Percentiles rank a stretch among this genome's conserved stretches.
Conservation (phyloP, 2,888 invertebrate genomes). For the Matsumyia berberina region DNA sequence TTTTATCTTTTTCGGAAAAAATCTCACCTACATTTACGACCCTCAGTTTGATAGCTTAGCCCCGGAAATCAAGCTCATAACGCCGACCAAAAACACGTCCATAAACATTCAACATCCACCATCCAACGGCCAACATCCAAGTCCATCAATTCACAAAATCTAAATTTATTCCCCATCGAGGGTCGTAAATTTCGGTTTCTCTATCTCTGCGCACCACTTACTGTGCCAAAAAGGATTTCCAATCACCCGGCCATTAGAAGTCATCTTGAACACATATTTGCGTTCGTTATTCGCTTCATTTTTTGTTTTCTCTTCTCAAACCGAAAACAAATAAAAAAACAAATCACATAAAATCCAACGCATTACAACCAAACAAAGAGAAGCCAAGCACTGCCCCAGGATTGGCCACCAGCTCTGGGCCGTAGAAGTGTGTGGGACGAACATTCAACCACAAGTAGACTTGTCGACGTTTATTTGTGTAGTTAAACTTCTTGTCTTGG, state of each 20-base stretch:
- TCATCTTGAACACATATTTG: slow-evolving; percentile 60
- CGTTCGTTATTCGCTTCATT: slow-evolving; percentile 2
- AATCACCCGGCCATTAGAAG: slow-evolving; percentile 69
- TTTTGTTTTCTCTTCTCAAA: slow-evolving; percentile 18
- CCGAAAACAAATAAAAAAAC: slow-evolving; percentile 48
- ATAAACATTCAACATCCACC: slow-evolving; percentile 39
- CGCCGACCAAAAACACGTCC: background rate
- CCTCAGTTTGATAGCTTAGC: background rate
- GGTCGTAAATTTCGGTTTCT: slow-evolving; percentile 31
- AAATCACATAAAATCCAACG: slow-evolving; percentile 63
- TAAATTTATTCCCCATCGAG: slow-evolving; percentile 38
- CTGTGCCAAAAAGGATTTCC: slow-evolving; percentile 70
- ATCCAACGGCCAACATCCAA: too few relatives aligned
- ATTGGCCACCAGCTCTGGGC: background rate
- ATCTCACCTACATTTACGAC: slow-evolving; percentile 38
- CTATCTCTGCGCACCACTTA: slow-evolving; percentile 61
- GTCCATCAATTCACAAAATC: slow-evolving; percentile 21
- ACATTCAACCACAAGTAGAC: slow-evolving; percentile 50
- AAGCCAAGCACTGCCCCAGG: slow-evolving; percentile 11
- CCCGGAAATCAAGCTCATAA: slow-evolving; percentile 22
- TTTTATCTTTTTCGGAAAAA: background rate
- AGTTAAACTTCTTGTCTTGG: slow-evolving; percentile 74
- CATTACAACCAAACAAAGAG: slow-evolving; percentile 62
- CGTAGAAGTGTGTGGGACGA: slow-evolving; percentile 59
- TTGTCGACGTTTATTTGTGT: slow-evolving; percentile 66